Evolutionary conservation across 1,140 invertebrate species (phyloP), one percentile per base, ranked within the genome.

Genomic region (Apocrypta bakeri): DNA sequence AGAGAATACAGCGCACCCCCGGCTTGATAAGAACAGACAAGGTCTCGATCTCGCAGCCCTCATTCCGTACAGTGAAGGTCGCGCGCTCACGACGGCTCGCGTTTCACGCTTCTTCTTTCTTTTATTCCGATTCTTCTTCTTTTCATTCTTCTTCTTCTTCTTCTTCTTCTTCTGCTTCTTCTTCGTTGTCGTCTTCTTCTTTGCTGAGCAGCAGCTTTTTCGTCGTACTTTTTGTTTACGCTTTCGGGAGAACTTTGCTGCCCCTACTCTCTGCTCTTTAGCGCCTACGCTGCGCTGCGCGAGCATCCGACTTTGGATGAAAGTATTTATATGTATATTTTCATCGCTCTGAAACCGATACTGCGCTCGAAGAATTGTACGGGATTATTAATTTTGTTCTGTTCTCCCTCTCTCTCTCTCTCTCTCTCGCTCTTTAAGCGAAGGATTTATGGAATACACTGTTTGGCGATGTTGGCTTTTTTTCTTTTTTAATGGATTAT

Each of bases 281-380:
- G 27, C 29, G 29, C 33, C n/a, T 64, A 56, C 29, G 17, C 27
- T 56, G 17, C 8, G 37, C 42, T 11, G 11, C 3, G 64, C 25
- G 63, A 66, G 24, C 27, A 29, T 66, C 27, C 66, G 69, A 64
- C 14, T 63, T 31, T 37, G 8, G 79, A 63, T 80, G 69, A 68
- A 75, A 69, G 72, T 81, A 81, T 81, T 81, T 81, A 71, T 82
- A 77, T 27, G 40, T 68, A 27, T 17, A 71, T 66, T 74, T 75
- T 74, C 40, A 75, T 74, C 79, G 56, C 6, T 3, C 27, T 81
- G 79, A 68, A 81, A 75, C 63, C 33, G 79, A 74, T 81, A 68
- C 79, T 25, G 71, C 79, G 27, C 1, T 0, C 25, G 61, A 2
- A 29, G 7, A 29, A 71, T n/a, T 37, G 63, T 21, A 1, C 61